Base-by-base conservation (phyloP, 35 echinoderm and acorn worm genomes). In the Holothuria glaberrima region DNA sequence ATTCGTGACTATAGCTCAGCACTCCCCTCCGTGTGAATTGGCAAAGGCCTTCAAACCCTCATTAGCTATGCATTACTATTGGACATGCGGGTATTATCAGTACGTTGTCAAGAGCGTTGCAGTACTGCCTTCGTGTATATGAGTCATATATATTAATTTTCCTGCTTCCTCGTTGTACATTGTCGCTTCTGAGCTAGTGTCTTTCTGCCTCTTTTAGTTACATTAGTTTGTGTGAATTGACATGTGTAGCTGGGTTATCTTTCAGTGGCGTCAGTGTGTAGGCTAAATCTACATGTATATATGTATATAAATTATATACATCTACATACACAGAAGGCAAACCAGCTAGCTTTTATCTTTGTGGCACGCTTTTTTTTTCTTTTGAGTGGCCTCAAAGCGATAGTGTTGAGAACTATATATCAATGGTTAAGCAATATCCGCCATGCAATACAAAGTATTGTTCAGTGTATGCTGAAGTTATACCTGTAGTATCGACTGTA, bases 11-110 rank as follows among this genome's bases (percentile, higher is more conserved):
- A 78, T 78, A 24, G 25, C 20, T 48, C 44, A 78, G 33, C 41
- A 78, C 41, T 78, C 74, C 74, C 27, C 19, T 78, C 33, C 74
- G 74, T 50, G 74, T 78, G 74, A 78, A 78, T 56, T 78, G 44
- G 74, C 35, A 78, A 74, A 78, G 74, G 74, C 74, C 74, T 48
- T 78, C 38, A 45, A 78, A 48, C 74, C 74, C 50, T 78, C 74
- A 78, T 78, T 78, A 78, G 74, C 74, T 78, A 78, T 78, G 74
- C 74, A 78, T 78, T 78, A 78, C 74, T 78, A 78, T 78, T 78
- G 74, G 74, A 78, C 74, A 78, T 78, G 74, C 74, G 74, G 74
- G 74, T 78, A 48, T 45, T 78, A 78, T 25, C 50, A 48, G 26
- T 24, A 48, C 74, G 74, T 78, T 78, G 50, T 35, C 33, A 75